These are phyloP conservation scores for Apodemia hepburni DNA, from an alignment of 2,888 invertebrate genomes.

Conservation along the genomic window DNA sequence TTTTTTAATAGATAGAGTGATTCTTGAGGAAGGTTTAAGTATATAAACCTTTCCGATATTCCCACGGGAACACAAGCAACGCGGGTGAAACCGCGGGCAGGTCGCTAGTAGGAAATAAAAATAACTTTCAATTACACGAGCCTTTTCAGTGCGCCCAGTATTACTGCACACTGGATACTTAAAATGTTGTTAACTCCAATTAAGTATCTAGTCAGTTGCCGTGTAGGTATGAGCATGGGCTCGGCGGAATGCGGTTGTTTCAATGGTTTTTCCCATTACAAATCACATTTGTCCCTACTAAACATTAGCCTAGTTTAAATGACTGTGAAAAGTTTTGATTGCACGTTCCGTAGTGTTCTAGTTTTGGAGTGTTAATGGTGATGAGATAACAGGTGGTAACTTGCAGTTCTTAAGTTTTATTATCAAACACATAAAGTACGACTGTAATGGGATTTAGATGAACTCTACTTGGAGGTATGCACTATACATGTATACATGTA, in stretches of 20 bases:
- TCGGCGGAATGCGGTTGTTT: conserved; percentile 20
- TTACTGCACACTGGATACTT: conserved; percentile 10
- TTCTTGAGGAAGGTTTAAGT: too few relatives aligned
- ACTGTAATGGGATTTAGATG: neutral
- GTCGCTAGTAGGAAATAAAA: too few relatives aligned
- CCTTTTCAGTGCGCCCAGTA: neutral
- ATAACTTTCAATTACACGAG: neutral
- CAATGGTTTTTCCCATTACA: conserved; percentile 31
- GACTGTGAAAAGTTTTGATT: neutral
- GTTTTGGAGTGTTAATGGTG: conserved; percentile 4
- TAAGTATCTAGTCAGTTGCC: conserved; percentile 18
- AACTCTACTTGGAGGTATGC: too few relatives aligned
- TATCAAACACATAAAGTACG: neutral
- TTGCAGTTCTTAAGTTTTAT: neutral
- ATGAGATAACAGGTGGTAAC: neutral
- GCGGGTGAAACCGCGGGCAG: too few relatives aligned
- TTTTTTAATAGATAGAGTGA: too few relatives aligned
- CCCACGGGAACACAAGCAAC: too few relatives aligned
- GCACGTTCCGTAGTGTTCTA: neutral
- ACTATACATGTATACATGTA: too few relatives aligned
- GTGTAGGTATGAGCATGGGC: conserved; percentile 17
- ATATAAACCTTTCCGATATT: too few relatives aligned
- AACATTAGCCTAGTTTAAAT: conserved; percentile 11
- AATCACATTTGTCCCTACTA: conserved; percentile 14
- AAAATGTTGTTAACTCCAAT: conserved; percentile 23